Evolutionary conservation across 2,888 invertebrate genomes (phyloP).

Genomic region (Hirudinaria manillensis): DNA sequence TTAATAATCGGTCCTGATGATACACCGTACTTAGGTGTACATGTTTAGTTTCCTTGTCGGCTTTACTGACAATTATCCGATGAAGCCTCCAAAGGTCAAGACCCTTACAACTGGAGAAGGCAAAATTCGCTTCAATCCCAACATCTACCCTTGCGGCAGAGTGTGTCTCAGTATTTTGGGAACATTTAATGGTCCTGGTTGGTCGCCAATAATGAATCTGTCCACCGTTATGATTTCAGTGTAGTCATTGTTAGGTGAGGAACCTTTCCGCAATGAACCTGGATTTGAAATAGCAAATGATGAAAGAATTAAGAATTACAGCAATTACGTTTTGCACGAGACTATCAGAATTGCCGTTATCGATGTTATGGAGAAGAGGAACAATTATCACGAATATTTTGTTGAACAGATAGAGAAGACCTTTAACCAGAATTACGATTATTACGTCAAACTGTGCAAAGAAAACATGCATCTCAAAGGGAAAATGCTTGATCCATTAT

Average conservation of each 20-base stretch:
- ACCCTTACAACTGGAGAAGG: slow-evolving; percentile 62
- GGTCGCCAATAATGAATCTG: slow-evolving; percentile 60
- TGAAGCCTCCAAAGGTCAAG: slow-evolving; percentile 60
- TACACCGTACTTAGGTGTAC: slow-evolving; percentile 62
- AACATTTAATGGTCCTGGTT: slow-evolving; percentile 61
- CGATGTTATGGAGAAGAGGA: slow-evolving; percentile 57
- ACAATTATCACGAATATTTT: slow-evolving; percentile 39
- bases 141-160: slow-evolving; percentile 63
- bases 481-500: slow-evolving; percentile 55
- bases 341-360: slow-evolving; percentile 61
- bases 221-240: slow-evolving; percentile 60
- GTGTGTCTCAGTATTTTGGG: slow-evolving; percentile 60
- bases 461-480: slow-evolving; percentile 53
- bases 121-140: slow-evolving; percentile 63
- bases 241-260: slow-evolving; percentile 62
- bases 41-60: slow-evolving; percentile 57
- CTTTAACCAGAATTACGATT: slow-evolving; percentile 59
- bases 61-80: slow-evolving; percentile 59
- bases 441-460: slow-evolving; percentile 56
- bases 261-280: slow-evolving; percentile 64
- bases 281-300: slow-evolving; percentile 58
- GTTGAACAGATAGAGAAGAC: slow-evolving; percentile 59
- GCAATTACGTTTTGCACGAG: slow-evolving; percentile 60
- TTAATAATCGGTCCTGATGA: slow-evolving; percentile 61
- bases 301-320: slow-evolving; percentile 52